These are phyloP conservation scores for Chiloscyllium plagiosum DNA, from an alignment of 2,113 vertebrate species.

Conservation along the genomic window DNA sequence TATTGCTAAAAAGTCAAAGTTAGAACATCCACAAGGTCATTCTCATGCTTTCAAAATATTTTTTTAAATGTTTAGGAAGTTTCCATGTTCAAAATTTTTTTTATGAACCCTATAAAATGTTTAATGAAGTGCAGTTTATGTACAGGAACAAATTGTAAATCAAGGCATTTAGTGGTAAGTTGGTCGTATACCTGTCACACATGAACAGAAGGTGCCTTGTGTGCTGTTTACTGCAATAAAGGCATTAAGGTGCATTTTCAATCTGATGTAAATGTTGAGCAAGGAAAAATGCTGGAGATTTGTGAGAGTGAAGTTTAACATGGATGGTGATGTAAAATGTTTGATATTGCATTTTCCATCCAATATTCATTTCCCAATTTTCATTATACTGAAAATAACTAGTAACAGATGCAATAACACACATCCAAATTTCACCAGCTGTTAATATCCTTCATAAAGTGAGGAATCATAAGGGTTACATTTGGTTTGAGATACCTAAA, in stretches of 20 bases:
- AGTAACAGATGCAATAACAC: neutral
- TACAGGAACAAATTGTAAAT: neutral
- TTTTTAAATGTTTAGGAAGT: neutral
- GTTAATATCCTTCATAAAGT: neutral
- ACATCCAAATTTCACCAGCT: neutral
- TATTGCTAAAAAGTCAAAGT: neutral
- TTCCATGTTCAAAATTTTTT: neutral
- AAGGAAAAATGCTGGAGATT: neutral
- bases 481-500: neutral
- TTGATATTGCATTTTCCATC: neutral
- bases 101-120: neutral
- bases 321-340: neutral
- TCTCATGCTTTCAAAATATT: neutral
- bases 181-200: neutral
- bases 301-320: neutral
- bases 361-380: neutral
- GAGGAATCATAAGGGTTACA: neutral
- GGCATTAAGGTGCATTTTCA: neutral
- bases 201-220: neutral
- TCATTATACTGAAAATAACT: neutral
- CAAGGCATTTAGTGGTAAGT: conserved; percentile 1
- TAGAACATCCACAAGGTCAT: neutral
- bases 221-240: neutral
- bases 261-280: neutral
- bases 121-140: neutral